A percentile compares a stretch with the other conserved stretches of the same genome.
Evolutionary conservation across 1,140 invertebrate species (phyloP).

Genomic region (Aphidius gifuensis): DNA sequence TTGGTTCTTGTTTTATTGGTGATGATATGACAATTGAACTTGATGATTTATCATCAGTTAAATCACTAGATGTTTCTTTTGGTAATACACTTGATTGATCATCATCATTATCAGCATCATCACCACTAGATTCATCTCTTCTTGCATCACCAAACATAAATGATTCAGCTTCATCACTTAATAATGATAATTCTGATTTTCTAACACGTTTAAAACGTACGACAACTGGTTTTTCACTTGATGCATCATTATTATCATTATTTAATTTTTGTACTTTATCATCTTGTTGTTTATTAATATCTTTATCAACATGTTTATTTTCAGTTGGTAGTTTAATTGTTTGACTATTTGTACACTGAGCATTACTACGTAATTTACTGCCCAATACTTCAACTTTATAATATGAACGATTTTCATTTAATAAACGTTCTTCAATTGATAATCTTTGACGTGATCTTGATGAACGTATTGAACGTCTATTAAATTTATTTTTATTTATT

Average conservation of each 20-base stretch:
- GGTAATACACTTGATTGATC: constrained; percentile 48
- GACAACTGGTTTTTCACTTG: constrained; percentile 59
- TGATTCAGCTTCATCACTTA: constrained; percentile 79
- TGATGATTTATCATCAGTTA: constrained; percentile 22
- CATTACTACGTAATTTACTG: constrained; percentile 62
- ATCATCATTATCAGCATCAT: constrained; percentile 46
- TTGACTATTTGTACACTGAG: constrained; percentile 35
- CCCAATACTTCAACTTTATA: constrained; percentile 73
- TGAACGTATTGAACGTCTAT: constrained; percentile 38
- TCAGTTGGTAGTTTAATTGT: constrained; percentile 15
- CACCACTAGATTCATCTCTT: constrained; percentile 58
- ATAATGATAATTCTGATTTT: constrained; percentile 67
- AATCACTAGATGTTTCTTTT: constrained; percentile 52
- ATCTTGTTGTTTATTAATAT: constrained; percentile 2
- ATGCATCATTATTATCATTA: constrained; percentile 47
- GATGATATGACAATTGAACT: constrained; percentile 14
- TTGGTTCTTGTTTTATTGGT: constrained; percentile 35
- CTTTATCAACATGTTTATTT: constrained; percentile 9
- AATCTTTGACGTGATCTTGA: constrained; percentile 52
- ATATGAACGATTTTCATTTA: constrained; percentile 64
- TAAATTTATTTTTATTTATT: constrained; percentile 22
- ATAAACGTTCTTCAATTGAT: constrained; percentile 58
- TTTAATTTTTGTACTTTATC: constrained; percentile 37
- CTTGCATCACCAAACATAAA: constrained; percentile 74
- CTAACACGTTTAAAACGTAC: constrained; percentile 72